Conservation (phyloP, 2,797 vertebrate species). For the Alauda arvensis region DNA sequence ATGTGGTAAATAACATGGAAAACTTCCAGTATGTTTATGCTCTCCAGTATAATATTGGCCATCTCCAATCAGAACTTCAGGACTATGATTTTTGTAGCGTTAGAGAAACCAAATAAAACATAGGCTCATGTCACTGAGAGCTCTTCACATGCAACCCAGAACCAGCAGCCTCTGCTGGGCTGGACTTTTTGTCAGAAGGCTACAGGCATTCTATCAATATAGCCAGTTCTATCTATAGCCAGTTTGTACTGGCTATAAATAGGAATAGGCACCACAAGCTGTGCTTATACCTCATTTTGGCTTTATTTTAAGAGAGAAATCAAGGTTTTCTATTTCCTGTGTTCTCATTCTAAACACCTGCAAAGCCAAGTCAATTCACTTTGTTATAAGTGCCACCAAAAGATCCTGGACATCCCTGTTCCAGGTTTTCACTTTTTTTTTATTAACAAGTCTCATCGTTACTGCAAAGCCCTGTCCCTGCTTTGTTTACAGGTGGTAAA, state of each 20-base stretch:
- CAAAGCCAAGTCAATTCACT: neutral
- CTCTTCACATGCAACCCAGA: neutral
- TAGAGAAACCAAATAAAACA: neutral
- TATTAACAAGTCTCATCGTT: neutral
- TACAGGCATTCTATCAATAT: neutral
- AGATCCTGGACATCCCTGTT: neutral
- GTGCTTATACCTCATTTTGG: neutral
- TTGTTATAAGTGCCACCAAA: neutral
- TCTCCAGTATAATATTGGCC: neutral
- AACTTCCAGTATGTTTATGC: neutral
- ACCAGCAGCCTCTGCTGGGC: neutral
- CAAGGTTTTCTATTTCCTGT: neutral
- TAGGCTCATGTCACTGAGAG: neutral
- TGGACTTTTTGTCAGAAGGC: neutral
- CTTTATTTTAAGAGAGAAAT: neutral
- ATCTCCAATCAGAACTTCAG: neutral
- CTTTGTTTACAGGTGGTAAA: slow-evolving; percentile 15
- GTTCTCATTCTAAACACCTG: neutral
- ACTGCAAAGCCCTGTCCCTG: neutral
- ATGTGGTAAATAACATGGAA: neutral
- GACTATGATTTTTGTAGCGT: neutral
- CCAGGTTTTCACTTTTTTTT: neutral
- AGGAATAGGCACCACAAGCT: neutral
- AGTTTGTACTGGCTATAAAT: neutral
- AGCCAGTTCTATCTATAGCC: no score